Conservation (phyloP, 2,797 vertebrate species). For the Graptemys geographica region DNA sequence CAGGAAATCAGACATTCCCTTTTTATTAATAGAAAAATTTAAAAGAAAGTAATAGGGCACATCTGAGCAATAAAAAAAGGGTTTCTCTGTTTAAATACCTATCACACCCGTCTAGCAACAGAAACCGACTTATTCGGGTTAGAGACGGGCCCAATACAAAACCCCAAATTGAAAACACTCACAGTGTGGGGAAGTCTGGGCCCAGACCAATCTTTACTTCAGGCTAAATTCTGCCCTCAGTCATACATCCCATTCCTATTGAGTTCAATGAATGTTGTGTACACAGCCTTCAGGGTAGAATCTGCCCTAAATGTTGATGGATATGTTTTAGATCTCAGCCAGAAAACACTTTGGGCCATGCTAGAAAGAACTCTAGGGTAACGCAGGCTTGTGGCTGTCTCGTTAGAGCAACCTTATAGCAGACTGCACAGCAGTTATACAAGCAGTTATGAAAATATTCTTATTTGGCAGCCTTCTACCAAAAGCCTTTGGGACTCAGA, state of each 20-base stretch:
- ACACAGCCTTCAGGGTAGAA: constrained; percentile 57
- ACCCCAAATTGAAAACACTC: constrained; percentile 67
- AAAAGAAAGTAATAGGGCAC: constrained; percentile 61
- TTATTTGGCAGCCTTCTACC: constrained; percentile 51
- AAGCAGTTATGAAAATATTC: constrained; percentile 52
- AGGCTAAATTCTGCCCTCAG: constrained; percentile 46
- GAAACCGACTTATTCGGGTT: constrained; percentile 72
- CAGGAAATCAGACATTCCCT: constrained; percentile 62
- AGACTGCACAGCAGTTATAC: constrained; percentile 60
- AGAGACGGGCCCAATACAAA: constrained; percentile 67
- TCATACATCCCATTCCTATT: constrained; percentile 12
- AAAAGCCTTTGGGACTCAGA: constrained; percentile 18
- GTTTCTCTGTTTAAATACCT: constrained; percentile 68
- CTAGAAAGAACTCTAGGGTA: constrained; percentile 24
- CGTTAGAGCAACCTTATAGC: constrained; percentile 53
- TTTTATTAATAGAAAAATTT: constrained; percentile 68
- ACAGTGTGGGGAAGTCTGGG: constrained; percentile 68
- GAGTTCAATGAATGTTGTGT: constrained; percentile 20
- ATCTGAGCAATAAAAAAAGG: constrained; percentile 66
- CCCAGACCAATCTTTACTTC: constrained; percentile 61
- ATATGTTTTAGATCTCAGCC: constrained; percentile 59
- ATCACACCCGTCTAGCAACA: constrained; percentile 65
- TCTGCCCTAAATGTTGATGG: constrained; percentile 62
- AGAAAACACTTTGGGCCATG: constrained; percentile 45
- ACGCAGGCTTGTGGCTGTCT: constrained; percentile 43